Evolutionary conservation across 2,888 invertebrate species (phyloP), one percentile per base, ranked within the genome.

Genomic region (Harpagoxenus sublaevis): DNA sequence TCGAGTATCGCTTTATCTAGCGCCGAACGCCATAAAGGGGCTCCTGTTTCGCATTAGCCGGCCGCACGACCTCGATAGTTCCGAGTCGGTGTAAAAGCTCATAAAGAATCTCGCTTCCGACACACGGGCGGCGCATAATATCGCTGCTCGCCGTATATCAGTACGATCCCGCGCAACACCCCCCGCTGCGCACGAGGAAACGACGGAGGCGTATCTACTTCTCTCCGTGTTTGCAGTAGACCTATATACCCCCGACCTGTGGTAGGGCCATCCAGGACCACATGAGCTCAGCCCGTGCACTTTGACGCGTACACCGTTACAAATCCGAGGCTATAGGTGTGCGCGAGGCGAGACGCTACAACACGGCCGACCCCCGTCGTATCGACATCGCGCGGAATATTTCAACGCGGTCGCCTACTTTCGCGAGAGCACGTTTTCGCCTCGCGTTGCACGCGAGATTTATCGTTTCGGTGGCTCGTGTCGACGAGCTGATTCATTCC

Each of bases 61-160:
- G 57, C 9, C 6, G 42, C 45, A 53, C 70, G 60, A 75, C 73
- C 71, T 66, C 75, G 77, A 86, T 85, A 65, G 57, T 74, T 53
- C 87, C 77, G 79, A 87, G 89, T 87, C 71, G 55, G 28, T 86
- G 70, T 79, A 87, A 85, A 86, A 66, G 84, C 87, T 83, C 91
- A 86, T 91, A 90, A 92, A 92, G 93, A 92, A 91, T 91, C 84
- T 83, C 86, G 84, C 85, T 90, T 84, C 88, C 77, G 78, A 65
- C 81, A 86, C 84, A 89, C 87, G 35, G 10, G 63, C 86, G 85
- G 85, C 83, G 84, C 87, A 89, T 91, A 92, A 92, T 93, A 92
- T 92, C 87, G 85, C 88, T 86, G 89, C 89, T 91, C 91, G 90
- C 86, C 91, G 88, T 92, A 91, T 89, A 90, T 92, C 91, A 90